Evolutionary conservation across 2,797 vertebrate species (phyloP), one percentile per base, ranked within the genome.

Genomic region (Channallabes apus): DNA sequence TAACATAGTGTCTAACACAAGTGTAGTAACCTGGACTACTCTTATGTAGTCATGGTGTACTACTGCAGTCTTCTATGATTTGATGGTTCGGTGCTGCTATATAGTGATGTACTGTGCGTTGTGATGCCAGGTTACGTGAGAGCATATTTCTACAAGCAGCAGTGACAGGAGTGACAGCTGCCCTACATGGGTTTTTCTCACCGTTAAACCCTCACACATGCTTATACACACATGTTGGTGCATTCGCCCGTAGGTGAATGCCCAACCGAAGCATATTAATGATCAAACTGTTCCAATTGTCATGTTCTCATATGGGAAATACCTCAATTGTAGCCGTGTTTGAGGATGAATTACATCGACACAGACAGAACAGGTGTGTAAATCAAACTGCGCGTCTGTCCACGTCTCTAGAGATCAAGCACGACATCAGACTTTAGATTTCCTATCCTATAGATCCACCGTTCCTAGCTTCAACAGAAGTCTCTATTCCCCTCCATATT

Each of bases 281-380:
- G 46, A 75, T 67, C 62, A 87, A 78, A 78, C 51, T 84, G 6
- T 82, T 82, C 64, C 68, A 69, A 69, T 32, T n/a, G 72, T 86
- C 84, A n/a, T 27, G 32, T 41, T 14, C 38, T 77, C 38, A 54
- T 59, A 32, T 77, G 62, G 62, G 72, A 76, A 46, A 32, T 46
- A 27, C 2, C 68, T 62, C 17, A 56, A 80, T 54, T 80, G 14
- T 71, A 20, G n/a, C 20, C 7, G 20, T n/a, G n/a, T 78, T 65
- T 62, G n/a, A 59, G 46, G n/a, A 56, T 41, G 18, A 86, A 82
- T 75, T 71, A 58, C 15, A 8, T 6, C 27, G 2, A 58, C 4
- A 22, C 68, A 67, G 79, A 85, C 68, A 82, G 46, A 67, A 56
- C 80, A 85, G 76, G 58, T 85, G 67, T 85, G 77, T 29, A 18